phyloP scores from a whole-genome alignment of 2,888 invertebrate species.

The Torymus texanus region DNA sequence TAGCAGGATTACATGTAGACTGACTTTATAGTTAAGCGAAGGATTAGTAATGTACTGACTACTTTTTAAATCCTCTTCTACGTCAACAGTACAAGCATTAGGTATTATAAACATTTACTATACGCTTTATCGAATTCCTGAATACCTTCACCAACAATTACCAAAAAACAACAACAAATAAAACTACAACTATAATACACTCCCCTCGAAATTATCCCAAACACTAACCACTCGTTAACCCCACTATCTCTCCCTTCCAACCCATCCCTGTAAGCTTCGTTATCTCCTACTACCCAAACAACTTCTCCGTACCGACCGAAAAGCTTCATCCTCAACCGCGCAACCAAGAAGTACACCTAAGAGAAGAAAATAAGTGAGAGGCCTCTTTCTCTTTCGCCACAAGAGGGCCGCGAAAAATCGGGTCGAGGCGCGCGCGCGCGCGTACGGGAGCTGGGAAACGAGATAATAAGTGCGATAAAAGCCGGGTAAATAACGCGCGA shows the following conservation, averaged over 20 bases:
- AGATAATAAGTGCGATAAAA: slow-evolving; percentile 56
- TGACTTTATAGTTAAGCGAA: no score
- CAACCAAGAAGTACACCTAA: not conserved
- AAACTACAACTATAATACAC: no score
- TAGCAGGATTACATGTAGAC: no score
- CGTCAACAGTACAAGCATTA: no score
- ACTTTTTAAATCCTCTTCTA: no score
- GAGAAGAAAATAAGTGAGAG: slow-evolving; percentile 14
- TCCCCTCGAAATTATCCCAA: no score
- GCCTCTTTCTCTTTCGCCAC: not conserved
- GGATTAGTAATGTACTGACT: no score
- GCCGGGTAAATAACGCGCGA: slow-evolving; percentile 46
- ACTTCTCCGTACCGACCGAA: not conserved
- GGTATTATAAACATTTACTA: no score
- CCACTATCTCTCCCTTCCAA: not conserved
- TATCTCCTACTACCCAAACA: not conserved
- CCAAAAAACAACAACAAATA: no score
- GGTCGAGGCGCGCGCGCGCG: slow-evolving; percentile 32
- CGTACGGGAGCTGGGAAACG: slow-evolving; percentile 28
- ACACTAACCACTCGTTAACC: no score
- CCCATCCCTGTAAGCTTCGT: not conserved
- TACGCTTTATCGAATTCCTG: no score
- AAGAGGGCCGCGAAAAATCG: slow-evolving; percentile 36
- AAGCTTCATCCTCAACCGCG: not conserved
- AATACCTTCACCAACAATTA: no score